Evolutionary conservation across 2,113 vertebrate genomes (phyloP).

Genomic region (Macrotus californicus): DNA sequence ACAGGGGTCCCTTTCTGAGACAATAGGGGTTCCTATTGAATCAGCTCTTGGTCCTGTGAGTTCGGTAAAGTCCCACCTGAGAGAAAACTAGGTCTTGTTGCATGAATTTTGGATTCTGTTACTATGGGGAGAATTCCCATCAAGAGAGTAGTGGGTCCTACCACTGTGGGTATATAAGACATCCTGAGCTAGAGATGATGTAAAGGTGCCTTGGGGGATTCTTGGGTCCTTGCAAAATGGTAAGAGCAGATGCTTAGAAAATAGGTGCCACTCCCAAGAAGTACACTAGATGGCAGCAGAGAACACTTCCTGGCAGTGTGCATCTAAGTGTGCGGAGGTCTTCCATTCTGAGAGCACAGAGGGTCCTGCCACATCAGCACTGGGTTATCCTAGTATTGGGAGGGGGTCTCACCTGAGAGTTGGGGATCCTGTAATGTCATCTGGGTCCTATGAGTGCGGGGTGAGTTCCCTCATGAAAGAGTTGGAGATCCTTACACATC

Average conservation of each 20-base stretch:
- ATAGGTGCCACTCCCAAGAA: not conserved
- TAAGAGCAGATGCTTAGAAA: not conserved
- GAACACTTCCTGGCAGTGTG: not conserved
- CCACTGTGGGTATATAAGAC: not conserved
- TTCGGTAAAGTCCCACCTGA: not conserved
- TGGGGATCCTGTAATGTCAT: not conserved
- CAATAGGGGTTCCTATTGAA: not conserved
- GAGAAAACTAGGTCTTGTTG: no score
- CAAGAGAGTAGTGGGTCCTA: not conserved
- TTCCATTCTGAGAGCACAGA: not conserved
- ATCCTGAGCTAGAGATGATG: not conserved
- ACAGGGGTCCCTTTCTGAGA: not conserved
- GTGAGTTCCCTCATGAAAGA: not conserved
- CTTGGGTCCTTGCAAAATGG: not conserved
- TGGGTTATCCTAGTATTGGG: not conserved
- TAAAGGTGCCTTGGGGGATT: no score
- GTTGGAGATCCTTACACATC: not conserved
- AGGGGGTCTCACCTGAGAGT: not conserved
- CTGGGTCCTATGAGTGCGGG: not conserved
- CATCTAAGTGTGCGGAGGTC: not conserved
- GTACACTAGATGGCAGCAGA: not conserved
- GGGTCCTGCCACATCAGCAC: not conserved
- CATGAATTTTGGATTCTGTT: no score
- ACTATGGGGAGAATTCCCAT: not conserved
- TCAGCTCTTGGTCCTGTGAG: not conserved